Evolutionary conservation across 2,113 vertebrate species (phyloP), one percentile per base, ranked within the genome.

Genomic region (Mesoclemmys tuberculata): DNA sequence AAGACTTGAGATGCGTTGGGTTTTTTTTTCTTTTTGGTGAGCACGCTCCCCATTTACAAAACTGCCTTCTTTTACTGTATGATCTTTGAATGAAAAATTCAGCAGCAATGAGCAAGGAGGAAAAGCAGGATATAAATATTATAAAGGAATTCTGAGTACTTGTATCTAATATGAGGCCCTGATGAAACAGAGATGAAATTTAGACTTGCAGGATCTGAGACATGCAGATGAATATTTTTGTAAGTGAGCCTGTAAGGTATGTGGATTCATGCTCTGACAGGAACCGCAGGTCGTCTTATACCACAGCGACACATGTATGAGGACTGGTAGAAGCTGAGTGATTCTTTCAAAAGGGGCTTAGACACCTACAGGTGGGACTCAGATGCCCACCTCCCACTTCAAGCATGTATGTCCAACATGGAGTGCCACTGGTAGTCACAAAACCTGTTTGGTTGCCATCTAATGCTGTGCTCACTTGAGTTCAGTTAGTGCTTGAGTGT

Each of bases 11-110:
- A 6, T 11, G 51, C 21, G 46, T n/a, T 13, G 5, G 5, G 55
- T 51, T 38, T 3, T 77, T 78, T 64, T 78, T 64, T 26, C 80
- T 55, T 38, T 46, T 61, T 2, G 1, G 1, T 2, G 35, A n/a
- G 5, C 1, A 0, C 49, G 79, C 77, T 84, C 48, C 87, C n/a
- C 0, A 1, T 52, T 84, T 35, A 78, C 81, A 78, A 44, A 93
- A 44, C 92, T 21, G 10, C 56, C 89, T n/a, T 38, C 87, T 88
- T 91, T 88, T 48, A 3, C 75, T 16, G 9, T 29, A 64, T 95
- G 2, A 0, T 55, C 68, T 90, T 64, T 1, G 31, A 26, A 93
- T 91, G 82, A 96, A 95, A 93, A 89, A 96, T 96, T 92, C 92
- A 93, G 89, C 77, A 94, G 92, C 87, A 56, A 27, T 11, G 74